Evolutionary conservation across 2,797 vertebrate species (phyloP).

Genomic region (Chaenodraco wilsoni): DNA sequence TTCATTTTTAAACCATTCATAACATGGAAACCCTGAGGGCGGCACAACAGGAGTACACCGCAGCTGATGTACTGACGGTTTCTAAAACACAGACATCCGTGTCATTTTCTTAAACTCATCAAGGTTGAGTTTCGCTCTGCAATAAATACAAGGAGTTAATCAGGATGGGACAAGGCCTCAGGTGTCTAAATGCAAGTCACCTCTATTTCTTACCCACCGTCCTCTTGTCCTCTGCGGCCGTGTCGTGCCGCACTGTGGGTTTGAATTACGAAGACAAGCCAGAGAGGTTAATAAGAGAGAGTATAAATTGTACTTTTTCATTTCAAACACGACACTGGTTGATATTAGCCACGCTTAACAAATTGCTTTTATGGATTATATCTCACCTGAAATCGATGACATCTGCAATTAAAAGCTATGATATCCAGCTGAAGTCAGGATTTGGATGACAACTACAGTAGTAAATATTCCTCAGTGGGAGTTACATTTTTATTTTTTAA

Average conservation of each 20-base stretch:
- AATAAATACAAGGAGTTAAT: constrained; percentile 43
- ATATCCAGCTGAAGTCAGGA: constrained; percentile 60
- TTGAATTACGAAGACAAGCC: constrained; percentile 70
- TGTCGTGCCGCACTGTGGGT: constrained; percentile 21
- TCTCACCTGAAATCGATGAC: constrained; percentile 71
- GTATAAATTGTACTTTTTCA: constrained; percentile 73
- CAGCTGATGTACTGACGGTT: constrained; percentile 43
- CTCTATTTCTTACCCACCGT: constrained; percentile 43
- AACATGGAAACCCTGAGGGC: constrained; percentile 27
- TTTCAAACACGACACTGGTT: constrained; percentile 72
- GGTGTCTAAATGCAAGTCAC: constrained; percentile 49
- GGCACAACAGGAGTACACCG: constrained; percentile 26
- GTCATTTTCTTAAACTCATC: constrained; percentile 27
- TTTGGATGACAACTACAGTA: constrained; percentile 38
- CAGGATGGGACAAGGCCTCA: constrained; percentile 41
- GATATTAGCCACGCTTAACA: constrained; percentile 68
- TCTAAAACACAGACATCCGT: constrained; percentile 21
- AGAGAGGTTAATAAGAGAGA: constrained; percentile 75
- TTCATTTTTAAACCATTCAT: constrained; percentile 58
- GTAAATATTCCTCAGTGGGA: constrained; percentile 61
- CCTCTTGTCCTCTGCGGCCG: constrained; percentile 46
- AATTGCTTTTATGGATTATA: constrained; percentile 70
- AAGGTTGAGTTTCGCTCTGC: constrained; percentile 22
- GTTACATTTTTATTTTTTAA: constrained; percentile 24
- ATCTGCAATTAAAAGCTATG: constrained; percentile 74